Base-by-base conservation (phyloP, 2,797 vertebrate genomes). In the Lycodopsis pacificus region DNA sequence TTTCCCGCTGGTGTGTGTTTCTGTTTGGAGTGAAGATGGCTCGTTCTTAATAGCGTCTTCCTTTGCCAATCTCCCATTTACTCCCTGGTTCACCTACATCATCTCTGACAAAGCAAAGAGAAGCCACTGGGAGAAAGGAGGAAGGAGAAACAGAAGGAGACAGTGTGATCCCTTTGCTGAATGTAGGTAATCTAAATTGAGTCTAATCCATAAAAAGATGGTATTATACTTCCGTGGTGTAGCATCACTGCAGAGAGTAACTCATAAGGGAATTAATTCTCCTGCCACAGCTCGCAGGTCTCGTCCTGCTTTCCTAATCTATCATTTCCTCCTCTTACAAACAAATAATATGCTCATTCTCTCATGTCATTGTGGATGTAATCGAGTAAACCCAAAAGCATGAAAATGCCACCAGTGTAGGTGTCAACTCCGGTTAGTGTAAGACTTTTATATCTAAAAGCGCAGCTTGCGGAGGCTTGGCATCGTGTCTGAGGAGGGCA, bases 221-320 rank as follows among this genome's bases (percentile, higher is more conserved):
- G 75, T 70, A 73, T 92, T 87, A 81, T 80, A 86, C 77, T 84
- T 83, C 80, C 74, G 54, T 82, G 71, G 68, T 66, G 81, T 76
- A 65, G 82, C 76, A 58, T 85, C 85, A 74, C 82, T 53, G 70
- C 72, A 38, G 86, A 85, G 65, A 87, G 83, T 81, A 87, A 86
- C 88, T 91, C 91, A 90, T 85, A 84, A 85, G 80, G 82, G 74
- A 88, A 92, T 92, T 89, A 91, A 90, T 91, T 82, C 87, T 20
- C 40, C 83, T 12, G 81, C 81, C 66, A 70, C 61, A 49, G 78
- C 83, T 90, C 83, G 81, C 14, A 87, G 75, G 80, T 67, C 77
- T 82, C 69, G 20, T 73, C 84, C 88, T 51, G 80, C 82, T 74
- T 71, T 67, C 69, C 81, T 81, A 79, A 90, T 90, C 82, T 82